These are phyloP conservation scores for Acleris laterana DNA, from an alignment of 2,888 invertebrate species.

Conservation along the genomic window DNA sequence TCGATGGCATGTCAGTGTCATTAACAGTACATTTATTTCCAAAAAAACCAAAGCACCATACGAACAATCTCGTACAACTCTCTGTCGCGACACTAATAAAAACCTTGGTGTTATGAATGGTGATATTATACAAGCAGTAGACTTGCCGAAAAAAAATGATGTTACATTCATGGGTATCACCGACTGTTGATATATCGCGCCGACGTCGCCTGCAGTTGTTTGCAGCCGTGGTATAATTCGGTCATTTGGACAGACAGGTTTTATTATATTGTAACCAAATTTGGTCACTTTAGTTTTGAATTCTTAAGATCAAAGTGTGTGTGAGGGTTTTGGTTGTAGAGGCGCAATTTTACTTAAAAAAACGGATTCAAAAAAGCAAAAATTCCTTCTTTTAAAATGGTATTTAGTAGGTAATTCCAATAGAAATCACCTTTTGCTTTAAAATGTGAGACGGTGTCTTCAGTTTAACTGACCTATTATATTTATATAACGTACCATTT, in stretches of 20 bases:
- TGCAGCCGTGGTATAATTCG: constrained; percentile 73
- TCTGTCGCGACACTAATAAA: constrained; percentile 43
- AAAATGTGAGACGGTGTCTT: no score
- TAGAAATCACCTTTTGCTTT: no score
- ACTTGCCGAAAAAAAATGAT: constrained; percentile 53
- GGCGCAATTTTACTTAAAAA: no score
- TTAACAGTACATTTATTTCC: no score
- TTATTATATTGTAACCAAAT: neutral
- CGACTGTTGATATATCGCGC: constrained; percentile 61
- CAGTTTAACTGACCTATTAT: no score
- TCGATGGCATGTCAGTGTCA: no score
- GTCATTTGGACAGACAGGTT: constrained; percentile 59
- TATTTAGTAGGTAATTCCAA: no score
- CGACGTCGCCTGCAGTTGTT: constrained; percentile 70
- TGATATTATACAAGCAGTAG: constrained; percentile 66
- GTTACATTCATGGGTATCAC: constrained; percentile 65
- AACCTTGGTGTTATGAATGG: constrained; percentile 67
- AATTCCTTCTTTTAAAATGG: no score
- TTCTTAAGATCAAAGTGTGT: neutral
- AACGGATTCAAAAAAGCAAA: no score
- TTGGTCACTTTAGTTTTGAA: neutral
- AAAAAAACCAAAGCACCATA: constrained; percentile 1
- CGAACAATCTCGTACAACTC: constrained; percentile 33
- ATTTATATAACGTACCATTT: no score
- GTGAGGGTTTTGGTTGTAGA: no score